Evolutionary conservation across 2,888 invertebrate species (phyloP).

Genomic region (Leptinotarsa peninsularis): DNA sequence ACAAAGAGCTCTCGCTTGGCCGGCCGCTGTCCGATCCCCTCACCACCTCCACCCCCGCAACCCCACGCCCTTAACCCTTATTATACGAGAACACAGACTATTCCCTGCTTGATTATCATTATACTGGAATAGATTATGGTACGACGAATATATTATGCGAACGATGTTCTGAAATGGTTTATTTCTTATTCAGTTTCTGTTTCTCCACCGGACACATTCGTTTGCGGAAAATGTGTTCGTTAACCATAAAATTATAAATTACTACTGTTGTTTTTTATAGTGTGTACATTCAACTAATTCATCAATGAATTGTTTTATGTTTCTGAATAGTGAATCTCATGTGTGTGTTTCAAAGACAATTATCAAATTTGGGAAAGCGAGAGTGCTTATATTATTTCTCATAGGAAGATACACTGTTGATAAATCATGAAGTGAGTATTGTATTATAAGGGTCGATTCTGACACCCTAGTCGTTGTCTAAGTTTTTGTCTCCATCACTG

Average conservation of each 20-base stretch:
- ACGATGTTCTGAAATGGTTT: slow-evolving; percentile 34
- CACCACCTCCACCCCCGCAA: slow-evolving; percentile 49
- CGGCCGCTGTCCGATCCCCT: slow-evolving; percentile 64
- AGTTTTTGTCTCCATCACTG: too few species aligned
- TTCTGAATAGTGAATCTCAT: too few species aligned
- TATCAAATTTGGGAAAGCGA: too few species aligned
- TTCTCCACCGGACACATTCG: slow-evolving; percentile 33
- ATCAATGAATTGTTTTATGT: neutral
- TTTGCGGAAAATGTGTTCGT: slow-evolving; percentile 32
- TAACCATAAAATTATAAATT: slow-evolving; percentile 36
- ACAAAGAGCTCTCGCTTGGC: slow-evolving; percentile 68
- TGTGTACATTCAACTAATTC: neutral
- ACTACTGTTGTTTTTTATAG: neutral
- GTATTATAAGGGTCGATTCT: too few species aligned
- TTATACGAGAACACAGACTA: slow-evolving; percentile 61
- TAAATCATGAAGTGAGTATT: too few species aligned
- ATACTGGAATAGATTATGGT: slow-evolving; percentile 65
- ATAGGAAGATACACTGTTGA: too few species aligned
- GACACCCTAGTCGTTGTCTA: too few species aligned
- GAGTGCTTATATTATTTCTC: too few species aligned
- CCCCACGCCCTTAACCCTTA: slow-evolving; percentile 54
- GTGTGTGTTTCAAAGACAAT: too few species aligned
- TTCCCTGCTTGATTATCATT: slow-evolving; percentile 65
- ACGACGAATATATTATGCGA: slow-evolving; percentile 56
- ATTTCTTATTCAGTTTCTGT: slow-evolving; percentile 42